Evolutionary conservation across 2,113 vertebrate genomes (phyloP), one percentile per base, ranked within the genome.

Genomic region (Motacilla tschutschensis): DNA sequence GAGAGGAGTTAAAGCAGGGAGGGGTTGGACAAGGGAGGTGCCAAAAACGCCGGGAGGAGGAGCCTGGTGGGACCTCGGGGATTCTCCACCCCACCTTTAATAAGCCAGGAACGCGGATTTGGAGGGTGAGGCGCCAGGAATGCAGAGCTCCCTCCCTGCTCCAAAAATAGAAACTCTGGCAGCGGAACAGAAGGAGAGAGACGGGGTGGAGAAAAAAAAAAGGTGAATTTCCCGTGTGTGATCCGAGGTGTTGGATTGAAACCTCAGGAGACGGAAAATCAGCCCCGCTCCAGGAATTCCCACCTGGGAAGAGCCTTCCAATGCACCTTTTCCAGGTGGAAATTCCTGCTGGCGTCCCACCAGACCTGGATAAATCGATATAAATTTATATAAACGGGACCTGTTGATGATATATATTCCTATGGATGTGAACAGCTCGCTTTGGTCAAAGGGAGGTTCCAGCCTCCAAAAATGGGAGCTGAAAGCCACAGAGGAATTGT

Each of bases 341-440:
- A 74, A 74, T 48, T 24, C 35, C 55, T 8, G 12, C 54, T 20
- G 33, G 33, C 8, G 54, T 35, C 33, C 33, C 22, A 17, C 15
- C 50, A 21, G 67, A 33, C 22, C 24, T 9, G 67, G 31, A 55
- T 4, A 16, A 33, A 71, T 33, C 5, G 1, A 11, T 6, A 14
- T 15, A 35, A 35, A 35, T 35, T 35, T 15, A 35, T 16, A 24
- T 21, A 10, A 35, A 24, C 16, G 14, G 7, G 14, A 24, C 35
- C 14, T 35, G 9, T 31, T 13, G 7, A 5, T 25, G 3, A 4
- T 17, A 24, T 24, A 1, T 31, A 4, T 51, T 40, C 4, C 0
- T 8, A 8, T 3, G 46, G 66, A 63, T 1, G 12, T 6, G 35
- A 67, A 17, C 9, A 7, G 16, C 41, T 62, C 3, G 0, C 28